Percentiles rank a stretch among this genome's conserved stretches.
Evolutionary conservation across 2,797 vertebrate species (phyloP).

Genomic region (Thripadectes ignobilis): DNA sequence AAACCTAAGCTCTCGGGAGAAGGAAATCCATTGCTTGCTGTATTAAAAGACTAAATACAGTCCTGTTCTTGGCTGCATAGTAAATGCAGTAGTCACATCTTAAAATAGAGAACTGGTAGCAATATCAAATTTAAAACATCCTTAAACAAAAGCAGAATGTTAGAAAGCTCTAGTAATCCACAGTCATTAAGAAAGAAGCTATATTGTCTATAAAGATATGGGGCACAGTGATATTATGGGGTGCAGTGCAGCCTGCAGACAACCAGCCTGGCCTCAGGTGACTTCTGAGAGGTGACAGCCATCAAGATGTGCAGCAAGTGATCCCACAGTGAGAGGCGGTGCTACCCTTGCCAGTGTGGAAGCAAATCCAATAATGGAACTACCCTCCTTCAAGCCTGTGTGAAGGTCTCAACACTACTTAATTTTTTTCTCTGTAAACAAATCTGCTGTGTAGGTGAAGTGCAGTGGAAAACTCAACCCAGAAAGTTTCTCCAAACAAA

Average conservation of each 20-base stretch:
- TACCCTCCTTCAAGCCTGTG: not conserved
- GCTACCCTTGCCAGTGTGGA: accelerated
- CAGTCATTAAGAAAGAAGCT: not conserved
- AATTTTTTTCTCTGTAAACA: not conserved
- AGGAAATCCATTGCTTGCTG: not conserved
- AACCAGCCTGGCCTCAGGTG: not conserved
- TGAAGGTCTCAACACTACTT: not conserved
- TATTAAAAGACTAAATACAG: conserved; percentile 1
- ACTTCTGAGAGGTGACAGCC: not conserved
- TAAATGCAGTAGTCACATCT: not conserved
- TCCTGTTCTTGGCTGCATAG: not conserved
- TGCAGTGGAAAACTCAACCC: not conserved
- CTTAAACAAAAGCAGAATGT: not conserved
- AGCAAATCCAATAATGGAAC: not conserved
- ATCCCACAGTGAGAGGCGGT: not conserved
- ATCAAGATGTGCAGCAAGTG: not conserved
- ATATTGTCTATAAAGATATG: not conserved
- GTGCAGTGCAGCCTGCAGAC: not conserved
- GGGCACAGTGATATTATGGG: not conserved
- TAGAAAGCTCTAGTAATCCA: not conserved
- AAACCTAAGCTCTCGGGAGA: not conserved
- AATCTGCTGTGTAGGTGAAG: not conserved
- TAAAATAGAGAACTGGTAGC: not conserved
- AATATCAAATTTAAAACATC: conserved; percentile 14
- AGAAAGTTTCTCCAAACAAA: not conserved